Evolutionary conservation across 2,888 invertebrate species (phyloP), one percentile per base, ranked within the genome.

Genomic region (Gari tellinella): DNA sequence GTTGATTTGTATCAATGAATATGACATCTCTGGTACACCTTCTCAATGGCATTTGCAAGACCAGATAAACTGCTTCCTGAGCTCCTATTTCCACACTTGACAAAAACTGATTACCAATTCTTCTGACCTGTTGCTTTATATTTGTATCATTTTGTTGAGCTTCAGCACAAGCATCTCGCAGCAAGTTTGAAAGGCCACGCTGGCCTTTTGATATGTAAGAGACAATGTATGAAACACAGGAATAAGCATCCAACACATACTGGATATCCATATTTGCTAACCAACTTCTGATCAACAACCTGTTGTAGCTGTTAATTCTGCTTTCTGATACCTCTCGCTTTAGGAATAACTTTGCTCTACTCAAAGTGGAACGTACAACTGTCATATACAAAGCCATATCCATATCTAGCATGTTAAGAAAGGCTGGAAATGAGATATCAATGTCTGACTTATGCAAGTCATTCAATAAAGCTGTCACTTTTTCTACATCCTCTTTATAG

Each of bases 251-350:
- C n/a, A n/a, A n/a, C n/a, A n/a, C n/a, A n/a, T n/a, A n/a, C n/a
- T n/a, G n/a, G n/a, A n/a, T n/a, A n/a, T n/a, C 80, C 69, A 78
- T 70, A 57, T 82, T 81, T 14, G 82, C 77, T 37, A 63, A 19
- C 73, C 73, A 80, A 38, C 45, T 63, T 52, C 57, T 68, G 14
- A 78, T 23, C 26, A 78, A 57, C n/a, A 41, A 53, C 38, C 26
- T 55, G 38, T 80, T 82, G 25, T 82, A 82, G 17, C 52, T 64
- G 55, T 82, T 82, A 3, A 82, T 58, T 45, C 80, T 48, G 7
- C 53, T 45, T 53, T 78, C 75, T 15, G 23, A 19, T n/a, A 53
- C 21, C 17, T 48, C 1, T 23, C 74, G 48, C 41, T 75, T 70
- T 5, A 75, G 40, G 41, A 81, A 75, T 5, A 78, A 53, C 53